Base-by-base conservation (phyloP, 2,888 invertebrate genomes). In the Ophioninae sp. region DNA sequence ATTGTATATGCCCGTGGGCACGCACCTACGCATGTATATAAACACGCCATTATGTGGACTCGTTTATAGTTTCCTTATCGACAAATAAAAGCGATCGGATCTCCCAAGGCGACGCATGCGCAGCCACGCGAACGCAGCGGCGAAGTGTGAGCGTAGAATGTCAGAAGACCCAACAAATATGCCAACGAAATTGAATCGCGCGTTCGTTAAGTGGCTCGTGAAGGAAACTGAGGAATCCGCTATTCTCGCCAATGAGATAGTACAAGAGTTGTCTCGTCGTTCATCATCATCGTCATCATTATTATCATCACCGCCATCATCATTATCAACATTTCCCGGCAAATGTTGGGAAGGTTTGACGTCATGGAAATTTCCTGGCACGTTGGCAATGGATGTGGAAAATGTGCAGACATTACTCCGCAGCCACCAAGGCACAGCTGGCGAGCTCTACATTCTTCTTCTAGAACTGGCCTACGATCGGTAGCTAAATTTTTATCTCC, bases 401-500 rank as follows among this genome's bases (percentile, higher is more conserved):
- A 8, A 9, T 8, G 22, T 59, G 9, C 9, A 59, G 20, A 20
- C 59, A 20, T 59, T 51, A 51, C 17, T 59, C 20, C 20, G 22
- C 9, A 22, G 22, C 72, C 86, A 88, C 74, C 84, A 86, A 39
- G 87, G 89, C 17, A 85, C 89, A 44, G 88, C 88, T 9, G 87
- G 88, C 77, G 89, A 90, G 86, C 86, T 89, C 85, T 90, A 90
- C 80, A 88, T 90, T 85, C 86, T 89, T 76, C 89, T 89, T 30
- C 80, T 90, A 79, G 90, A 90, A 84, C 84, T 90, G 81, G 88
- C 89, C 83, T 91, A 91, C 85, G 91, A 91, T 88, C 89, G 91
- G 91, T 91, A 51, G 10, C 17, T 51, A 85, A 74, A 71, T 37
- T 41, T 58, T 64, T 44, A 1, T 63, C 9, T 58, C 69, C 67